Conservation (phyloP, 2,113 vertebrate species). For the Anolis carolinensis region DNA sequence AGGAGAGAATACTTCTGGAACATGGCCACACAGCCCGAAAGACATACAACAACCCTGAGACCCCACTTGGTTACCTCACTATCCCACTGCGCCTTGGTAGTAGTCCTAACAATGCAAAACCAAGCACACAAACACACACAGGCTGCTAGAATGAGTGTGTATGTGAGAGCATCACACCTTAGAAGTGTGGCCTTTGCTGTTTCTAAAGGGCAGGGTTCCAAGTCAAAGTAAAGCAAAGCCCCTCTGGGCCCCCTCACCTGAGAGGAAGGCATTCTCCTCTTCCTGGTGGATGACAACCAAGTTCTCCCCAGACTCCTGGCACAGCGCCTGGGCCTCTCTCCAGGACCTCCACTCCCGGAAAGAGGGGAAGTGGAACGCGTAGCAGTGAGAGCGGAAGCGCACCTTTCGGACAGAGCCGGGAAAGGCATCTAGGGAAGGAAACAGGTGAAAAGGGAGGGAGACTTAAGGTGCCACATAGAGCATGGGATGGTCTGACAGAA, state of each 20-base stretch:
- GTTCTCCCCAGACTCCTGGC: constrained; percentile 6
- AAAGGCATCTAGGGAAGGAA: constrained; percentile 1
- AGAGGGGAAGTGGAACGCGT: constrained; percentile 30
- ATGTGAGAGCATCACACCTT: background rate
- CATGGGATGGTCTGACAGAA: no score
- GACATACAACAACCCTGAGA: no score
- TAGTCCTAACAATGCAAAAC: no score
- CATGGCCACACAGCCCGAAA: no score
- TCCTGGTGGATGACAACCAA: background rate
- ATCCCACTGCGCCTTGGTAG: no score
- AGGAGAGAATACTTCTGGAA: no score
- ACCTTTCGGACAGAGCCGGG: background rate
- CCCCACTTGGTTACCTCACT: no score
- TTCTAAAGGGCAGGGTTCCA: background rate
- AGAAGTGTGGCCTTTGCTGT: background rate
- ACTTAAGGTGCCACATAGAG: no score
- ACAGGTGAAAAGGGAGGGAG: background rate
- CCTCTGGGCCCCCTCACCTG: background rate
- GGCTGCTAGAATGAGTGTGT: no score
- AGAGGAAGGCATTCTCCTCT: constrained; percentile 33
- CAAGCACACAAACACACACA: no score
- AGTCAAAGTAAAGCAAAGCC: background rate
- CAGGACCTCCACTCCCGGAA: constrained; percentile 21
- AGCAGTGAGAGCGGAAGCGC: constrained; percentile 23
- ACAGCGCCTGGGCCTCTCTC: constrained; percentile 19